Conservation (phyloP, 2,888 invertebrate species). For the Himalopsyche anomala region DNA sequence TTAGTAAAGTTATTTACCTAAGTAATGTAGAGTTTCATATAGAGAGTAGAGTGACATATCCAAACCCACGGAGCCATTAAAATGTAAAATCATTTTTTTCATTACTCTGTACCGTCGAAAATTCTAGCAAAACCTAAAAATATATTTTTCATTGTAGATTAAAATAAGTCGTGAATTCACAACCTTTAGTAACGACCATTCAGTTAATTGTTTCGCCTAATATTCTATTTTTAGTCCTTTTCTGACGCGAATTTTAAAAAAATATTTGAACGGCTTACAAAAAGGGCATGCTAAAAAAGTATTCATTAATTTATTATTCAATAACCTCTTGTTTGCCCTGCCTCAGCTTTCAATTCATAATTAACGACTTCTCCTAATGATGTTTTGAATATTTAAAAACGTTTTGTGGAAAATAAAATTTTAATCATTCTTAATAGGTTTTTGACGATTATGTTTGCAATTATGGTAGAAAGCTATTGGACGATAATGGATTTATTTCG, state of each 20-base stretch:
- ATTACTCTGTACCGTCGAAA: no score
- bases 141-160: no score
- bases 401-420: neutral
- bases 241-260: neutral
- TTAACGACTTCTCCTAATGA: neutral
- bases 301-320: neutral
- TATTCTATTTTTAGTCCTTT: neutral
- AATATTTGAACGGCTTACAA: neutral
- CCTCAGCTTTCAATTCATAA: neutral
- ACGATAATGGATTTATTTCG: no score
- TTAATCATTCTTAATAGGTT: neutral
- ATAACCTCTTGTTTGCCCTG: neutral
- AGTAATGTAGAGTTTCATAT: no score
- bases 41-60: no score
- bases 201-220: no score
- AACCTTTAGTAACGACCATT: no score
- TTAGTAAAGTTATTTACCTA: no score
- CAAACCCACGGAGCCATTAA: no score
- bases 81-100: no score
- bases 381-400: slow-evolving; percentile 2
- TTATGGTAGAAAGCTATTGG: neutral
- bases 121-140: no score
- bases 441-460: neutral
- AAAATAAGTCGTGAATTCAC: no score
- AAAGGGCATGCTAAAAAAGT: neutral